phyloP scores from a whole-genome alignment of 2,888 invertebrate genomes.

The Drosophila meridionalis region DNA sequence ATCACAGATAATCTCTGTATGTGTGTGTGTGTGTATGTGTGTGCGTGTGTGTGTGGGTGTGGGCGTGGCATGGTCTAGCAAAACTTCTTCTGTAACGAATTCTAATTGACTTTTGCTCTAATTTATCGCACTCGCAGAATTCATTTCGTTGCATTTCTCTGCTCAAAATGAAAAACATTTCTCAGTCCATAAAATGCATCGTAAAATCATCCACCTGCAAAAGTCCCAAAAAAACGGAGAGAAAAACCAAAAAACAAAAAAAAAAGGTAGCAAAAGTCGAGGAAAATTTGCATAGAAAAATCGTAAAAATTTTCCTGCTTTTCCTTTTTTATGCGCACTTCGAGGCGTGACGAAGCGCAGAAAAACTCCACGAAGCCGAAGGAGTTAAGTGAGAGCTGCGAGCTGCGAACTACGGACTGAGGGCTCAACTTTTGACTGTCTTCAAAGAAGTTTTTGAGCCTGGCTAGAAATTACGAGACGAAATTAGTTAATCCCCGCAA shows the following conservation, averaged over 20 bases:
- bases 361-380: conserved; percentile 35
- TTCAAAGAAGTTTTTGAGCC: conserved; percentile 26
- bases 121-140: conserved; percentile 51
- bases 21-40: background rate
- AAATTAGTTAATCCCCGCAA: conserved; percentile 67
- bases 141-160: conserved; percentile 57
- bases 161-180: conserved; percentile 53
- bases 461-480: conserved; percentile 43
- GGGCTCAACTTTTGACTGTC: conserved; percentile 22
- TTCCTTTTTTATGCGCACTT: conserved; percentile 58
- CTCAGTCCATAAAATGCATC: conserved; percentile 70
- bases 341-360: conserved; percentile 63
- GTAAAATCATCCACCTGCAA: conserved; percentile 73
- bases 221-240: background rate
- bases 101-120: conserved; percentile 63
- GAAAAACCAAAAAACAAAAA: conserved; percentile 29
- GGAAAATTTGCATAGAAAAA: conserved; percentile 72
- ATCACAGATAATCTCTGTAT: conserved; percentile 57
- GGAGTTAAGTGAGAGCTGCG: conserved; percentile 58
- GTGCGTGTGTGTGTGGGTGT: conserved; percentile 37
- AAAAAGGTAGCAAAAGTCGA: conserved; percentile 4
- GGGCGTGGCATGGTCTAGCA: background rate
- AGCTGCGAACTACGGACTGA: too few relatives aligned
- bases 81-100: conserved; percentile 40
- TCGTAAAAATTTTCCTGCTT: conserved; percentile 63